These are phyloP conservation scores for Cinclus mexicanus DNA, from an alignment of 2,113 vertebrate genomes.

Conservation along the genomic window DNA sequence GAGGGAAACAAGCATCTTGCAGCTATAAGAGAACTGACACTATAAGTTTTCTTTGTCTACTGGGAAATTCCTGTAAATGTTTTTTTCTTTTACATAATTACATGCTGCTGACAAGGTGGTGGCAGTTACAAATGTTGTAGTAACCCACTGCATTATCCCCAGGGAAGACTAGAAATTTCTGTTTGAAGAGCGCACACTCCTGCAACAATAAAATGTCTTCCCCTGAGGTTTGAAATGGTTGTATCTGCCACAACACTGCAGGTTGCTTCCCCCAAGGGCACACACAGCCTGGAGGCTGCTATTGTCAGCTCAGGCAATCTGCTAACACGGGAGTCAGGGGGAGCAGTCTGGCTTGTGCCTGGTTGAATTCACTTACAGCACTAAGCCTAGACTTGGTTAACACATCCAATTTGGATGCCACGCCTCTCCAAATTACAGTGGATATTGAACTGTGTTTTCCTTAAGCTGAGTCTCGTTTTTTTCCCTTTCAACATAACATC, in stretches of 20 bases:
- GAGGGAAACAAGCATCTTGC: neutral
- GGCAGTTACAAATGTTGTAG: constrained; percentile 1
- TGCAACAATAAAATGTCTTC: neutral
- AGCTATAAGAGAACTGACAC: neutral
- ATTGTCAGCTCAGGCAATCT: neutral
- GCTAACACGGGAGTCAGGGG: too few relatives aligned
- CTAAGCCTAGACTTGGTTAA: neutral
- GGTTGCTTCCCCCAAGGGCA: neutral
- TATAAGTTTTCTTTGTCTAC: neutral
- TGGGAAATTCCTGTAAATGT: neutral
- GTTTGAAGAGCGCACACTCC: neutral
- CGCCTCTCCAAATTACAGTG: neutral
- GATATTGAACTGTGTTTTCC: neutral
- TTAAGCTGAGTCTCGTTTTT: neutral
- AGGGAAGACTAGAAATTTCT: neutral
- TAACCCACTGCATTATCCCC: neutral
- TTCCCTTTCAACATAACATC: neutral
- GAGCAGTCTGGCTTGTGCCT: neutral
- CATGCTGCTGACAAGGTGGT: neutral
- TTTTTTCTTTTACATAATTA: constrained; percentile 1
- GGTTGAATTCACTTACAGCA: neutral
- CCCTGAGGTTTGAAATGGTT: neutral
- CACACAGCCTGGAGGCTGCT: neutral
- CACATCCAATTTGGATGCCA: neutral
- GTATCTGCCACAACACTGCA: neutral